Percentiles rank a stretch among this genome's conserved stretches.
Conservation (phyloP, 1,140 invertebrate species). For the Cydia pomonella region DNA sequence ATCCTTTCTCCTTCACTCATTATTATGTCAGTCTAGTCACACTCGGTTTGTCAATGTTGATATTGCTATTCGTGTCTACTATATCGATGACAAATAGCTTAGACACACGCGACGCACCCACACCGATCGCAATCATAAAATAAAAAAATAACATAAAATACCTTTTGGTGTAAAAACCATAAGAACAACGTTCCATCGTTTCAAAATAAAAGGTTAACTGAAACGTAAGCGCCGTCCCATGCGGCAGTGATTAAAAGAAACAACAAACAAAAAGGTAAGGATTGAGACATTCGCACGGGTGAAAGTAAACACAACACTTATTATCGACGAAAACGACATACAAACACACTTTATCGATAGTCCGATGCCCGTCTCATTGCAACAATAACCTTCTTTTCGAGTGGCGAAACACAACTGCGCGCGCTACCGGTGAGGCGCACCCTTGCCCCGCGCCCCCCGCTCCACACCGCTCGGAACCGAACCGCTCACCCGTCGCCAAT, state of each 20-base stretch:
- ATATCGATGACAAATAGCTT: conserved; percentile 45
- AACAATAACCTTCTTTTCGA: conserved; percentile 76
- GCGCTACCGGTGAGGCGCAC: conserved; percentile 58
- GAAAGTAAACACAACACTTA: conserved; percentile 80
- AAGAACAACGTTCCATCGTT: conserved; percentile 80
- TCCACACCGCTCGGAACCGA: conserved; percentile 53
- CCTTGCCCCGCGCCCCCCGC: conserved; percentile 58
- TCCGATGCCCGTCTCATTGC: conserved; percentile 73
- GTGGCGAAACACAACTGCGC: conserved; percentile 73
- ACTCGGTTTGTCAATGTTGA: conserved; percentile 41
- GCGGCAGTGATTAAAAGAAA: conserved; percentile 77
- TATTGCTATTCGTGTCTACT: conserved; percentile 43
- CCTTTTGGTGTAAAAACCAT: conserved; percentile 81
- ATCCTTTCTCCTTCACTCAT: conserved; percentile 46
- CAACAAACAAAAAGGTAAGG: conserved; percentile 78
- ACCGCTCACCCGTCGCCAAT: conserved; percentile 68
- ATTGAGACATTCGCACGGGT: conserved; percentile 79
- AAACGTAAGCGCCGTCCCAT: conserved; percentile 78
- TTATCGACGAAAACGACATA: conserved; percentile 80
- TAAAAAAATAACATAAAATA: conserved; percentile 80
- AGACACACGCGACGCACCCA: conserved; percentile 75
- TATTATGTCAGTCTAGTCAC: conserved; percentile 39
- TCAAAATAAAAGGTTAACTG: conserved; percentile 79
- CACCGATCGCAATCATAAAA: conserved; percentile 71
- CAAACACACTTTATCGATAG: conserved; percentile 80